phyloP scores from a whole-genome alignment of 2,797 vertebrate species.

The Poecilia picta region DNA sequence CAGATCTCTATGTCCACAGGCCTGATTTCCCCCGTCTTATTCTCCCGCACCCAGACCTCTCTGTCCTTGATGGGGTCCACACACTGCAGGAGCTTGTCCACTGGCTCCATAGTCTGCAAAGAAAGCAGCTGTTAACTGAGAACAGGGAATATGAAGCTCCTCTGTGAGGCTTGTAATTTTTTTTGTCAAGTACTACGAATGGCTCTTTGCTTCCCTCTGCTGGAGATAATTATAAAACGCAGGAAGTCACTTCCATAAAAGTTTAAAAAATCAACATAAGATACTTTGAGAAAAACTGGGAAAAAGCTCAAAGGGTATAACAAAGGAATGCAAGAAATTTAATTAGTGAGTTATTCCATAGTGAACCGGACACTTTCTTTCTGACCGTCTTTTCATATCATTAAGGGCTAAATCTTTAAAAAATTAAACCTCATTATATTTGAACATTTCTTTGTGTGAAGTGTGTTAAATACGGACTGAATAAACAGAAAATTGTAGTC shows the following conservation, averaged over 20 bases:
- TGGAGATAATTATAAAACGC: not conserved
- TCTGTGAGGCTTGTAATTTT: no score
- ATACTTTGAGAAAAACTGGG: not conserved
- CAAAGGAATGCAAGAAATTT: no score
- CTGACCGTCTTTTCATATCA: no score
- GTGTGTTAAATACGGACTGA: no score
- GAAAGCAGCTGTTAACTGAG: not conserved
- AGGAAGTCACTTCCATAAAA: not conserved
- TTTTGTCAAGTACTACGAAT: not conserved
- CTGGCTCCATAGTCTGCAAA: constrained; percentile 93
- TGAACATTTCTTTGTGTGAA: no score
- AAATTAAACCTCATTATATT: no score
- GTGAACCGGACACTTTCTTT: no score
- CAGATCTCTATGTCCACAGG: constrained; percentile 96
- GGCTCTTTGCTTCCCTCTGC: constrained; percentile 17
- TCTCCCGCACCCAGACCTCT: constrained; percentile 95
- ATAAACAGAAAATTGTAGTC: no score
- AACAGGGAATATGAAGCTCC: not conserved
- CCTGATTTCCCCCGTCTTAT: constrained; percentile 93
- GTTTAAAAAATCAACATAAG: not conserved
- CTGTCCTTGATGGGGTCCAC: constrained; percentile 94
- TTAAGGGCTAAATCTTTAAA: no score
- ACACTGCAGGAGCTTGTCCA: constrained; percentile 94
- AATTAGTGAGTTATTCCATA: no score
- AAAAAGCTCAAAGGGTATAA: not conserved